Evolutionary conservation across 2,113 vertebrate genomes (phyloP), one percentile per base, ranked within the genome.

Genomic region (Antennarius striatus): DNA sequence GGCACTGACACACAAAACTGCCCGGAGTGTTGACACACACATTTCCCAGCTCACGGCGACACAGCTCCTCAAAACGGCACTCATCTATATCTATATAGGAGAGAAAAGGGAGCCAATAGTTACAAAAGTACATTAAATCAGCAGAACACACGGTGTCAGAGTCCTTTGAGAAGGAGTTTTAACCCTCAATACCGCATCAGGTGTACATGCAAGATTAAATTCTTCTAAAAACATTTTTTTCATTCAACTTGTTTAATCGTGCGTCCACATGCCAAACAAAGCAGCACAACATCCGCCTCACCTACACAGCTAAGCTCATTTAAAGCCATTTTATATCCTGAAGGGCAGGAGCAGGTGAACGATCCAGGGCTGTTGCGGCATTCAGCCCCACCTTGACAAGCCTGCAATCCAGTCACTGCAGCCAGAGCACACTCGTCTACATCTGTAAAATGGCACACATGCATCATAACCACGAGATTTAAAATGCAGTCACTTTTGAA

Each of bases 371-470:
- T 91, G 90, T 94, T 94, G 40, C 45, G 84, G 81, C 93, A 94
- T 45, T 73, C 68, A 1, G 88, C 86, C 0, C 73, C 59, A 0
- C 56, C 73, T 1, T 49, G 78, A 67, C 93, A 94, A 7, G 92
- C 92, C 79, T 86, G 89, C 56, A 94, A 89, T 15, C 92, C 91
- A 0, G 89, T 91, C 32, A 90, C 83, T 36, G 78, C 84, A 32
- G 93, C 91, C 85, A 93, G 73, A 40, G 75, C 81, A 56, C 93
- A 94, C 77, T 94, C 93, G 4, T 93, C 93, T 45, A 94, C 39
- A 56, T 94, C 93, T 94, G 73, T 8, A 40, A 63, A 77, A 75
- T 3, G 7, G 2, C n/a, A 53, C 11, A 74, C 4, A 28, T 48
- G 15, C 29, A 46, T 69, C 13, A 69, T 5, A 16, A 65, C 32